A percentile compares a stretch with the other conserved stretches of the same genome.
Evolutionary conservation across 1,140 invertebrate species (phyloP).

Genomic region (Drosophila watanabei): DNA sequence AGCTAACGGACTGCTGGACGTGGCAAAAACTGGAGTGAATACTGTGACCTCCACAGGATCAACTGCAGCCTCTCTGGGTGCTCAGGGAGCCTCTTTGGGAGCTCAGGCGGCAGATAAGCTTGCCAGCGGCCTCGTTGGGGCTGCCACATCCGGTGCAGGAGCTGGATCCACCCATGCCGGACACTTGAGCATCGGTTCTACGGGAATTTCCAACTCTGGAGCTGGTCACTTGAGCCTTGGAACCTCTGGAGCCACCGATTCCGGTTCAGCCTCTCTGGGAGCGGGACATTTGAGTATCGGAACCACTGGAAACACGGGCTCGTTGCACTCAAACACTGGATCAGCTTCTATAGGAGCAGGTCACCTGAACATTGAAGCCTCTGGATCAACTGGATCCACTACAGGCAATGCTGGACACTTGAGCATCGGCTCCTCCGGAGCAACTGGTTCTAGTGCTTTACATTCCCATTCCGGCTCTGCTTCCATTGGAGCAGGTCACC

Average conservation of each 20-base stretch:
- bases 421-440: neutral
- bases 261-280: neutral
- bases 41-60: conserved; percentile 1
- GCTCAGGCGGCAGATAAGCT: conserved; percentile 1
- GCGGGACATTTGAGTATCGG: conserved; percentile 7
- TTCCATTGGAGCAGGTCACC: neutral
- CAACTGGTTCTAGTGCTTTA: neutral
- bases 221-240: neutral
- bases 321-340: neutral
- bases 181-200: neutral
- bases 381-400: neutral
- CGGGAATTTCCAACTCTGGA: neutral
- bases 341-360: conserved; percentile 11
- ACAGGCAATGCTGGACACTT: neutral
- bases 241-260: neutral
- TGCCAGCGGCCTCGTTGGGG: neutral
- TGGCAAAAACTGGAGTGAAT: conserved; percentile 8
- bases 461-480: neutral
- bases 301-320: neutral
- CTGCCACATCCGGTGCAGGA: neutral
- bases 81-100: neutral
- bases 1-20: conserved; percentile 12
- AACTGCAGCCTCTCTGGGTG: neutral
- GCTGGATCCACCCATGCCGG: neutral
- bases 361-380: neutral